Base-by-base conservation (phyloP, 2,797 vertebrate species). In the Lithobates sylvaticus region DNA sequence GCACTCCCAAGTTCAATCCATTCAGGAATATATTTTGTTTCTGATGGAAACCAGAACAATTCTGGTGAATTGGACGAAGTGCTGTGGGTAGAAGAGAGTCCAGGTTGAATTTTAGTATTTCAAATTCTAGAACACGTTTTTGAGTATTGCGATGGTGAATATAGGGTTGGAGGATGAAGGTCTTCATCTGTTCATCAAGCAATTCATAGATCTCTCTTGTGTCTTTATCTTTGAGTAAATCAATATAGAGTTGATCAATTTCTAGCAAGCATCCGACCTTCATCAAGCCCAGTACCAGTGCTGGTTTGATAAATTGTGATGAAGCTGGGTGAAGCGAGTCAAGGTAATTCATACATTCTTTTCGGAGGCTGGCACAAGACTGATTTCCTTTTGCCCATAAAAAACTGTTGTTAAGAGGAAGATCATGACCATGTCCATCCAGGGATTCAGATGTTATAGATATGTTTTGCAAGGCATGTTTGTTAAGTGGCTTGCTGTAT, bases 271-370 rank as follows among this genome's bases (percentile, higher is more conserved):
- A 99, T 81, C 93, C 92, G 0, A 92, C 92, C 26, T 91, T 88
- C 10, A 92, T 93, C 88, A 98, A 88, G 5, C 95, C 95, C 0
- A 96, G 95, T 0, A 93, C 93, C 74, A 98, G 78, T 32, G 96
- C 91, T 2, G 97, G 92, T 0, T 93, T 94, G 73, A 96, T 90
- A 72, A 98, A 90, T 74, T 95, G 93, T 16, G 91, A 95, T 36
- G 95, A 92, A 32, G 93, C 91, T 1, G 47, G 42, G 0, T 94
- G 90, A 39, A 95, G 89, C 3, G 83, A 80, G 0, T 88, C 8
- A 76, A 96, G 93, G 15, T 94, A 92, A 26, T 94, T 83, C 0
- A 94, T 88, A 88, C 92, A 88, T 0, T 91, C 91, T 0, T 95
- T 93, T 61, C 90, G 83, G 61, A 98, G 89, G 12, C 91, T 92